These are phyloP conservation scores for Tupiocoris notatus DNA, from an alignment of 2,888 invertebrate genomes.

Conservation along the genomic window DNA sequence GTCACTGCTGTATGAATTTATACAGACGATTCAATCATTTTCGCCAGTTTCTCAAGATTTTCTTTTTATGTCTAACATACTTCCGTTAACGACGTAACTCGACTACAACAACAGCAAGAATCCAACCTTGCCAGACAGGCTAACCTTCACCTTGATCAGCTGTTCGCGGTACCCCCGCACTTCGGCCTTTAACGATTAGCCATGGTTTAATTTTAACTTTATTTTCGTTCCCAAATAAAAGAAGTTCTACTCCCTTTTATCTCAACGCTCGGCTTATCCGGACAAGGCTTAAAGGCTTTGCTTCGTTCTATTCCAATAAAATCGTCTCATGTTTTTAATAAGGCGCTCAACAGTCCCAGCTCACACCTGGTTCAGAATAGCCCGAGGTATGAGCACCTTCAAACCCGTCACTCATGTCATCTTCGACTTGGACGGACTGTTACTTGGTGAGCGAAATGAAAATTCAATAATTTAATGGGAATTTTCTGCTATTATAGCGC, in stretches of 20 bases:
- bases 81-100: too few relatives aligned
- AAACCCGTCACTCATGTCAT: conserved; percentile 72
- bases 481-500: too few relatives aligned
- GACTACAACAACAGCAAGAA: neutral
- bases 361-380: conserved; percentile 2
- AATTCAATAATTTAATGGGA: too few relatives aligned
- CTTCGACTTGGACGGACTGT: conserved; percentile 69
- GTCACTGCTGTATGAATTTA: too few relatives aligned
- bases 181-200: neutral
- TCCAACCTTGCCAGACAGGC: neutral
- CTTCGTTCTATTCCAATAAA: neutral
- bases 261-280: neutral
- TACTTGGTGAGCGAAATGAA: conserved; percentile 59
- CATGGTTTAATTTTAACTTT: neutral
- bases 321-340: conserved; percentile 19
- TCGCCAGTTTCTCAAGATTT: too few relatives aligned
- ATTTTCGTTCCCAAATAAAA: neutral
- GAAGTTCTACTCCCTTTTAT: neutral
- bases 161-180: neutral
- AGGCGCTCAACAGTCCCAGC: conserved; percentile 6
- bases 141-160: neutral
- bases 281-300: neutral
- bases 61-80: too few relatives aligned
- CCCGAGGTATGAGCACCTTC: conserved; percentile 51
- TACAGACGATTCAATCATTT: too few relatives aligned